Base-by-base conservation (phyloP, 2,113 vertebrate species). In the Barnardius zonarius region DNA sequence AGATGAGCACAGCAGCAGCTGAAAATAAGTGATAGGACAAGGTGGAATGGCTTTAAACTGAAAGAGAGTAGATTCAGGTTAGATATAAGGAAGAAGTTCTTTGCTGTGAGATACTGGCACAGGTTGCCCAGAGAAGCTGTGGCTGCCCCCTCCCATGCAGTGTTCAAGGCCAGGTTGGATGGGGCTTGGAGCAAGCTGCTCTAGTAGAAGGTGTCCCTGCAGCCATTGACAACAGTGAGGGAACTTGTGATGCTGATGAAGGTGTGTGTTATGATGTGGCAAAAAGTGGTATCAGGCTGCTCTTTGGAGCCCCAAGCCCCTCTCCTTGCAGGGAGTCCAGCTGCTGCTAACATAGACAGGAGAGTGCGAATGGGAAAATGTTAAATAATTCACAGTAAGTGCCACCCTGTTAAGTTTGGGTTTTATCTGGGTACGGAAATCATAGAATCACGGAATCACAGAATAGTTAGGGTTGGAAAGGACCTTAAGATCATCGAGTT, bases 191-290 rank as follows among this genome's bases (percentile, higher is more conserved):
- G 19, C 55, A 57, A 22, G 12, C 4, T 57, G 33, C 33, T 57
- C 9, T 57, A 57, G 33, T 57, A 33, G 13, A 59, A n/a, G 55
- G 20, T 57, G 55, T 57, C 55, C 33, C 31, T 57, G 31, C 28
- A 54, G 68, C 84, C 4, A 0, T 39, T 30, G 10, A 0, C 0
- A 4, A 3, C 30, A 81, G 30, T n/a, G 10, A 63, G 76, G 69
- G 61, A 75, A 3, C 43, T 16, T 35, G 22, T 39, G 39, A 27
- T 37, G 43, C 7, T 1, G 4, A 6, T 10, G 54, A 66, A 62
- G n/a, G 24, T 1, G 1, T 4, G 4, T n/a, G 30, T 48, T 66
- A 7, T 15, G 11, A 28, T 68, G 48, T 70, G 44, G 61, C 44
- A 57, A 46, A 70, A 89, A 22, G n/a, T 35, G 4, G 49, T 10